Conservation (phyloP, 2,113 vertebrate species). For the Pedetes capensis region DNA sequence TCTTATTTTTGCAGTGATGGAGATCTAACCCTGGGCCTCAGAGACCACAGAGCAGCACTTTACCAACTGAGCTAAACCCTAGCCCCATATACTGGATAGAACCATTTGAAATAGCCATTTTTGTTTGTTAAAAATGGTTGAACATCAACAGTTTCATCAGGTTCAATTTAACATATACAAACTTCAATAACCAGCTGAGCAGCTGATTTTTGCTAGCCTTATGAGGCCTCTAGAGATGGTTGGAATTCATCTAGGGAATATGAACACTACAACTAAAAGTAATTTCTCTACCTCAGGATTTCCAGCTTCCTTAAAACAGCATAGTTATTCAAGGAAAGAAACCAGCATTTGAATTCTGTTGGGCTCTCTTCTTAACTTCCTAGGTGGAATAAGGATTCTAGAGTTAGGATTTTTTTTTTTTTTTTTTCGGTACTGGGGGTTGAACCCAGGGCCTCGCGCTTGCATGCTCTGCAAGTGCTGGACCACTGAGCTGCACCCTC, state of each 20-base stretch:
- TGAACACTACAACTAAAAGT: background rate
- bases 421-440: too few relatives aligned
- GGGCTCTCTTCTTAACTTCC: background rate
- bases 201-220: background rate
- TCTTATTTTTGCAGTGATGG: too few relatives aligned
- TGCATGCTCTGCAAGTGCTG: too few relatives aligned
- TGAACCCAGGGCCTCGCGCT: too few relatives aligned
- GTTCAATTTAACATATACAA: background rate
- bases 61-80: too few relatives aligned
- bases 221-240: background rate
- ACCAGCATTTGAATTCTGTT: background rate
- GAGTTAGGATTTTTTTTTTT: too few relatives aligned
- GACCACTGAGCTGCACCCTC: too few relatives aligned
- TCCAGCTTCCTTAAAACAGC: background rate
- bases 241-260: background rate
- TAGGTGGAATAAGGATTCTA: background rate
- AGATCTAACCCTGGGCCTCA: too few relatives aligned
- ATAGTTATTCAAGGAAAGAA: conserved; percentile 18
- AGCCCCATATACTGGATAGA: background rate
- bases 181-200: background rate
- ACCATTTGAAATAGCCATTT: conserved; percentile 16
- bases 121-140: background rate
- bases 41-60: too few relatives aligned
- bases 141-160: background rate
- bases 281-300: background rate